Conservation (phyloP, 2,888 invertebrate genomes). For the Pherbina coryleti region DNA sequence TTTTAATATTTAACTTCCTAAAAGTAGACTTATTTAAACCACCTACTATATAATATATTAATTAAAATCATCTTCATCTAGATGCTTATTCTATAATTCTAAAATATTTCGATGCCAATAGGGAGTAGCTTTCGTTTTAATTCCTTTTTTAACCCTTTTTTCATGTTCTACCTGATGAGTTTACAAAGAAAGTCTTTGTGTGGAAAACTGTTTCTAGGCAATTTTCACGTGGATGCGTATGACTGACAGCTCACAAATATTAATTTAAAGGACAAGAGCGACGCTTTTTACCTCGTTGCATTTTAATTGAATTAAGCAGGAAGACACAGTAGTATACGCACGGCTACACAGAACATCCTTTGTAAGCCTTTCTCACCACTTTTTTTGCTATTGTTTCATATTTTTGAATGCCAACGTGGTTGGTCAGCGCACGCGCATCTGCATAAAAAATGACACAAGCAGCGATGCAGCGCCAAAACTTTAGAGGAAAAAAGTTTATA, state of each 20-base stretch:
- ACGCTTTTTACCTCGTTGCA: neutral
- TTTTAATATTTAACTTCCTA: neutral
- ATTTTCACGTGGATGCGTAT: too few relatives aligned
- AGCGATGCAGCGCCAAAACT: neutral
- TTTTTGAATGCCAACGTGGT: neutral
- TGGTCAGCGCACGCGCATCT: constrained; percentile 15
- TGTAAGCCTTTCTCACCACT: constrained; percentile 4
- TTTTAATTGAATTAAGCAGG: constrained; percentile 9
- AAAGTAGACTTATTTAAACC: neutral
- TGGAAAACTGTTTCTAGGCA: too few relatives aligned
- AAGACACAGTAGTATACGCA: neutral
- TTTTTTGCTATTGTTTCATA: neutral
- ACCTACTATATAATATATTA: too few relatives aligned
- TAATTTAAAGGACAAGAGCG: neutral
- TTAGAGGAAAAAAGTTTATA: neutral
- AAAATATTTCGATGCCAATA: too few relatives aligned
- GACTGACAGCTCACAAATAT: neutral
- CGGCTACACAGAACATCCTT: constrained; percentile 15
- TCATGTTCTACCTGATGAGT: too few relatives aligned
- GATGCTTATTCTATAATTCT: too few relatives aligned
- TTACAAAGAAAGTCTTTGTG: too few relatives aligned
- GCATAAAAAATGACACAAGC: constrained; percentile 4
- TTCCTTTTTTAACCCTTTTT: too few relatives aligned
- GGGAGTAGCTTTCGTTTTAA: too few relatives aligned
- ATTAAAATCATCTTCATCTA: too few relatives aligned